Base-by-base conservation (phyloP, 2,113 vertebrate genomes). In the Coreoperca whiteheadi region DNA sequence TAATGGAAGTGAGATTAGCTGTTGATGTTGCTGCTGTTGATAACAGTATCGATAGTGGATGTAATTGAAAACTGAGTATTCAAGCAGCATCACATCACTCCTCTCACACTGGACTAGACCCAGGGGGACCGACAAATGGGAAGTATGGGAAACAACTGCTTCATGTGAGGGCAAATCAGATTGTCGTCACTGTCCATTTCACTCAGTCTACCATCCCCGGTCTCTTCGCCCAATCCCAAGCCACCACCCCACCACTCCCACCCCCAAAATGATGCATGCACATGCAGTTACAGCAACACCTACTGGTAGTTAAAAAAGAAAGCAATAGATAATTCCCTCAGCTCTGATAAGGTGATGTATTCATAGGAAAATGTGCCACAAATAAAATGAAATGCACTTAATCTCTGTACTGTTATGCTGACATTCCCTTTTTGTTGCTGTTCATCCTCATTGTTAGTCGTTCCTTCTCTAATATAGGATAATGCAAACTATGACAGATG, bases 231-330 rank as follows among this genome's bases (percentile, higher is more conserved):
- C 80, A 59, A 39, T 23, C 34, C 63, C 18, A 21, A 83, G 60
- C 56, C 37, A 60, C 28, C 21, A 20, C 14, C 2, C 25, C 48
- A n/a, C 6, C 34, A 2, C 59, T 21, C 15, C 14, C 46, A 10
- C 8, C 11, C 50, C 30, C 48, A 9, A 14, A 37, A 57, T 46
- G 53, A 68, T n/a, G 8, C 41, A 81, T 54, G 51, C 15, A 84
- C 83, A 91, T 74, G 71, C 89, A 92, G 60, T 77, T 89, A 85
- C 79, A 93, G 94, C 93, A 78, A 2, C 94, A 94, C 86, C 93
- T 92, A 91, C 89, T 92, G 94, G 90, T 16, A 9, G 11, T n/a
- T 21, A 50, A 43, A 10, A 78, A 89, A 84, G 75, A 79, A 84
- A 89, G 88, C 89, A 91, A 56, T 39, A 82, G 20, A 75, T 77